A percentile compares a stretch with the other conserved stretches of the same genome.
phyloP scores from a whole-genome alignment of 2,797 vertebrate genomes.

The Avahi laniger region DNA sequence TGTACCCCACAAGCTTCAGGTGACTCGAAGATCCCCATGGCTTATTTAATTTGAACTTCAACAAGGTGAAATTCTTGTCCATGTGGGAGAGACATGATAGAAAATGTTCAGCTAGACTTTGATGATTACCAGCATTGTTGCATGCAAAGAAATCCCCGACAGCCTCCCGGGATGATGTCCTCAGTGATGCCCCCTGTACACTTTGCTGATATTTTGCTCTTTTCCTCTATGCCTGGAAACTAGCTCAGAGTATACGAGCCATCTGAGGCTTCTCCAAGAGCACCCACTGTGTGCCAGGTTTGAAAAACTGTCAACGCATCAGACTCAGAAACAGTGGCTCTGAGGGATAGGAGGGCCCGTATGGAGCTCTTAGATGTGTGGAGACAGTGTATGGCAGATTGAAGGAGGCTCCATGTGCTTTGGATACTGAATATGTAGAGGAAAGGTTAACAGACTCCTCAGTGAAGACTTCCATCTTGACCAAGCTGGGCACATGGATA shows the following conservation, averaged over 20 bases:
- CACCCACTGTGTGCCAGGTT: background rate
- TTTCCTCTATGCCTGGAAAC: background rate
- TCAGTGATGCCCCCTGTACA: background rate
- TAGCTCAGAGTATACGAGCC: background rate
- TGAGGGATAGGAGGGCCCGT: fast-evolving
- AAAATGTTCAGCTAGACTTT: background rate
- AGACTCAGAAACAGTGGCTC: background rate
- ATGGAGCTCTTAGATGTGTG: background rate
- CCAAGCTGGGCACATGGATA: background rate
- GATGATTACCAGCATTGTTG: background rate
- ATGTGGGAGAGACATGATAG: background rate
- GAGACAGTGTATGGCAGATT: background rate
- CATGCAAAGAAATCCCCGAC: background rate
- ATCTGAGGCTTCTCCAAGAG: background rate
- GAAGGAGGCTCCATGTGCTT: background rate
- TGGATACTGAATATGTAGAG: background rate
- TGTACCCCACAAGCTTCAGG: background rate
- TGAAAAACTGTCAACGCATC: background rate
- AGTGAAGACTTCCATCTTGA: conserved; percentile 25
- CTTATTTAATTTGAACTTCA: conserved; percentile 49
- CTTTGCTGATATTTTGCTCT: background rate
- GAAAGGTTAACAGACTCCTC: conserved; percentile 14
- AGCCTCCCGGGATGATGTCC: background rate
- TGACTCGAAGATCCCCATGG: background rate
- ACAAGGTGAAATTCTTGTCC: background rate